Percentiles rank a stretch among this genome's conserved stretches.
These are phyloP conservation scores for Helicoverpa zea DNA, from an alignment of 1,140 invertebrate genomes.

Conservation along the genomic window DNA sequence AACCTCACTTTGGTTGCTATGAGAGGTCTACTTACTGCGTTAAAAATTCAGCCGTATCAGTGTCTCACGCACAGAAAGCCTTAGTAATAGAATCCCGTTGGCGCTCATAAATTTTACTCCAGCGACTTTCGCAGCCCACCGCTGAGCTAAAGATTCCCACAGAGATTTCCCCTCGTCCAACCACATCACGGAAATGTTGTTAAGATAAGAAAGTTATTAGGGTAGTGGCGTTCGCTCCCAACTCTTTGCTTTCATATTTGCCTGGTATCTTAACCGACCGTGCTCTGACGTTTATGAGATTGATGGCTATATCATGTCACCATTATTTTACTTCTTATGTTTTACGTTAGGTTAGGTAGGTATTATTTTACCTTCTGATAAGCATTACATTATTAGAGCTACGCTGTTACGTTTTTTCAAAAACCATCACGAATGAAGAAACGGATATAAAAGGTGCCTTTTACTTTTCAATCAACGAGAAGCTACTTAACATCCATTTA, in stretches of 20 bases:
- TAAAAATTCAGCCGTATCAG: no score
- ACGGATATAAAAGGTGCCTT: no score
- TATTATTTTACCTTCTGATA: slow-evolving; percentile 13
- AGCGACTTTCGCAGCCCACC: background rate
- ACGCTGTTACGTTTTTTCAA: no score
- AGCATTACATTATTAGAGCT: background rate
- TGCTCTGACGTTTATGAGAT: slow-evolving; percentile 35
- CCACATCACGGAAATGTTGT: slow-evolving; percentile 8
- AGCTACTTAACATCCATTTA: background rate
- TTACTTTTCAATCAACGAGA: no score
- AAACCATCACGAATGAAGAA: no score
- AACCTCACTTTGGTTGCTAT: background rate
- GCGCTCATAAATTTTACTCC: background rate
- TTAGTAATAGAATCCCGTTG: no score
- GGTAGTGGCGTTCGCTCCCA: slow-evolving; percentile 1
- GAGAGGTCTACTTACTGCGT: no score
- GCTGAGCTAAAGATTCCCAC: slow-evolving; percentile 5
- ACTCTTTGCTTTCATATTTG: slow-evolving; percentile 27
- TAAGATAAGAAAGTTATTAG: slow-evolving; percentile 41
- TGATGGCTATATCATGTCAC: slow-evolving; percentile 15
- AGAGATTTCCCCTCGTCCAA: background rate
- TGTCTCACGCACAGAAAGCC: no score
- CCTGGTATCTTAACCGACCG: slow-evolving; percentile 15
- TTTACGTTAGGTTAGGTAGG: background rate
- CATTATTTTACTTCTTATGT: background rate